These are phyloP conservation scores for Oryzias woworae DNA, from an alignment of 2,113 vertebrate genomes.

Conservation along the genomic window DNA sequence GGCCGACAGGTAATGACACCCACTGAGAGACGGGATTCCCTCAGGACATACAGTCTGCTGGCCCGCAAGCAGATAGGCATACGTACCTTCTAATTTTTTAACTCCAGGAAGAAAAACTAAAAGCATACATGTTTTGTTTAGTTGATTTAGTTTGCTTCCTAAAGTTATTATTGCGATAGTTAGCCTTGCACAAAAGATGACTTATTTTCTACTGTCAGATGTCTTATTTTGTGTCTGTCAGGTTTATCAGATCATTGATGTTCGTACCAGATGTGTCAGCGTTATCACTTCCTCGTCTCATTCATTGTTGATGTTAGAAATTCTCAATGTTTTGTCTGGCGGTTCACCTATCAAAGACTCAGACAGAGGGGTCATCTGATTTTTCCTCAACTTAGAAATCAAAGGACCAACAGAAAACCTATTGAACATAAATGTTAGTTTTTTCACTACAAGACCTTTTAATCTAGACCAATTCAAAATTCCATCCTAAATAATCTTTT, in stretches of 20 bases:
- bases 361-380: slow-evolving; percentile 25
- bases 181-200: too few species aligned
- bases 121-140: slow-evolving; percentile 18
- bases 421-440: slow-evolving; percentile 11
- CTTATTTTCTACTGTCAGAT: too few species aligned
- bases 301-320: slow-evolving; percentile 18
- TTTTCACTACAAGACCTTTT: slow-evolving; percentile 3
- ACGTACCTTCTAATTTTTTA: slow-evolving; percentile 22
- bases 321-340: slow-evolving; percentile 19
- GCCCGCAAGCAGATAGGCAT: slow-evolving; percentile 24
- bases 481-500: slow-evolving; percentile 25
- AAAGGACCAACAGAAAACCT: slow-evolving; percentile 3
- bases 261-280: too few species aligned
- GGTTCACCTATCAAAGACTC: slow-evolving; percentile 24
- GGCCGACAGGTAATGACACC: slow-evolving; percentile 72
- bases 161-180: too few species aligned
- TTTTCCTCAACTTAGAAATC: slow-evolving; percentile 21
- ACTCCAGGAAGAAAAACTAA: slow-evolving; percentile 23
- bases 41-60: slow-evolving; percentile 23
- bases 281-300: slow-evolving; percentile 9
- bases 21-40: slow-evolving; percentile 56
- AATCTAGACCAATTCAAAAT: background rate
- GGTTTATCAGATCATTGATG: too few species aligned
- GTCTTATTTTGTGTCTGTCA: too few species aligned
- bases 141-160: too few species aligned